Conservation (phyloP, 2,113 vertebrate genomes). For the Rhinopomastus cyanomelas region DNA sequence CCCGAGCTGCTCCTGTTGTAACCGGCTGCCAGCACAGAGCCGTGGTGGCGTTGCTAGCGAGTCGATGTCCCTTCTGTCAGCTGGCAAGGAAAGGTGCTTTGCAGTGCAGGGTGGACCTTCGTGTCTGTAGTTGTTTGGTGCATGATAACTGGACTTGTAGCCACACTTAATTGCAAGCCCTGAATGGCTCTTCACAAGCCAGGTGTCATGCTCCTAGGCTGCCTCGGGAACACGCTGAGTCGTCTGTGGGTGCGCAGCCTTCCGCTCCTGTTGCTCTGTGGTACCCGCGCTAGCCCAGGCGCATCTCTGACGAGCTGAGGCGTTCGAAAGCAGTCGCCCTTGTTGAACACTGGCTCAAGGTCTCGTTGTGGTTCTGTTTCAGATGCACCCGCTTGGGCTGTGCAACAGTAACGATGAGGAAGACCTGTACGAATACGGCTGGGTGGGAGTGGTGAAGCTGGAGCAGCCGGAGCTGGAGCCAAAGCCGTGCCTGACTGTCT, state of each 20-base stretch:
- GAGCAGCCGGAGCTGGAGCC: conserved; percentile 96
- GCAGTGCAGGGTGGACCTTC: too few relatives aligned
- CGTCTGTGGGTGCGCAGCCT: background rate
- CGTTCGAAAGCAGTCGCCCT: background rate
- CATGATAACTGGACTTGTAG: background rate
- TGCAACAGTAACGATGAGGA: conserved; percentile 98
- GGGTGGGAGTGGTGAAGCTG: conserved; percentile 99
- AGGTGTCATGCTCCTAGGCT: background rate
- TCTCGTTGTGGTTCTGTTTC: conserved; percentile 42
- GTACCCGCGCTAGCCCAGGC: background rate
- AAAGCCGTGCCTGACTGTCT: conserved; percentile 93
- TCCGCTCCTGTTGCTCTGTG: background rate
- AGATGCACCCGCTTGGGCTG: conserved; percentile 98
- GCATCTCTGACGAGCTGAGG: background rate
- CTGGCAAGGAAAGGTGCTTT: too few relatives aligned
- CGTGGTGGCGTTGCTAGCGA: too few relatives aligned
- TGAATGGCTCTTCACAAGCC: background rate
- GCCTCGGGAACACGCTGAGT: rapidly evolving
- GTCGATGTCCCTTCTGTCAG: too few relatives aligned
- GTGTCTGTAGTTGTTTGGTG: too few relatives aligned
- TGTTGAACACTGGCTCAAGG: background rate
- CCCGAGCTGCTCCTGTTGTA: too few relatives aligned
- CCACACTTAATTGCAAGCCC: background rate
- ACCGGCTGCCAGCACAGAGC: too few relatives aligned
- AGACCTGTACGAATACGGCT: conserved; percentile 96